Percentiles rank a stretch among this genome's conserved stretches.
Evolutionary conservation across 1,140 invertebrate species (phyloP).

Genomic region (Thalassaphorura encarpata): DNA sequence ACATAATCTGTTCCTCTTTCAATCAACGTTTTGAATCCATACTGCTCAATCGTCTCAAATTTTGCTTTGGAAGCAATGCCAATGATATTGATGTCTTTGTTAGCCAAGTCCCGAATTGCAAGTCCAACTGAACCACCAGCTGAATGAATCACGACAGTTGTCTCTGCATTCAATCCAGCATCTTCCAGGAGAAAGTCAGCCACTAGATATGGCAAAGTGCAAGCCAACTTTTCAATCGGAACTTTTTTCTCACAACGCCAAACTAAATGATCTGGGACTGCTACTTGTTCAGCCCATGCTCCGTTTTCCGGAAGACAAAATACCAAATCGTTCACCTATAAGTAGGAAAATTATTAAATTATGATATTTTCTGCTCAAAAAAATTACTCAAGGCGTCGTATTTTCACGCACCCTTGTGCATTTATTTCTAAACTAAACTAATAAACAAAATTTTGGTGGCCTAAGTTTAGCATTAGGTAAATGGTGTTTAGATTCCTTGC

Average conservation of each 20-base stretch:
- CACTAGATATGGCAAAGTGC: constrained; percentile 76
- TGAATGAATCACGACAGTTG: constrained; percentile 71
- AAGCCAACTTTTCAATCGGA: constrained; percentile 65
- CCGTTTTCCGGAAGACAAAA: constrained; percentile 70
- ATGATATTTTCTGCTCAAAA: constrained; percentile 6
- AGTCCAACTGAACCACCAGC: constrained; percentile 64
- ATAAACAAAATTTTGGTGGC: too few species aligned
- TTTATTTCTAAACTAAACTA: too few species aligned
- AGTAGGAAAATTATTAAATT: too few species aligned
- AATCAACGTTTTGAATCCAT: constrained; percentile 61
- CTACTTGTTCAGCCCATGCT: constrained; percentile 74
- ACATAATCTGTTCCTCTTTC: constrained; percentile 67
- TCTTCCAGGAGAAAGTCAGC: constrained; percentile 79
- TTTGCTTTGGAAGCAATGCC: constrained; percentile 75
- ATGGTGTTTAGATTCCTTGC: too few species aligned
- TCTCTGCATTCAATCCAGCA: constrained; percentile 61
- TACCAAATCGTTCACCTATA: constrained; percentile 72
- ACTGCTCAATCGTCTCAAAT: constrained; percentile 69
- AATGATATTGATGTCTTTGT: constrained; percentile 46
- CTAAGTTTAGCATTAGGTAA: too few species aligned
- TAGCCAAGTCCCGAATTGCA: constrained; percentile 16
- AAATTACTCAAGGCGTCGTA: not conserved
- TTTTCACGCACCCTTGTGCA: not conserved
- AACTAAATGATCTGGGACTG: constrained; percentile 62
- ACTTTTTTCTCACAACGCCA: constrained; percentile 69